phyloP scores from a whole-genome alignment of 2,113 vertebrate species.

The Tachycineta bicolor region DNA sequence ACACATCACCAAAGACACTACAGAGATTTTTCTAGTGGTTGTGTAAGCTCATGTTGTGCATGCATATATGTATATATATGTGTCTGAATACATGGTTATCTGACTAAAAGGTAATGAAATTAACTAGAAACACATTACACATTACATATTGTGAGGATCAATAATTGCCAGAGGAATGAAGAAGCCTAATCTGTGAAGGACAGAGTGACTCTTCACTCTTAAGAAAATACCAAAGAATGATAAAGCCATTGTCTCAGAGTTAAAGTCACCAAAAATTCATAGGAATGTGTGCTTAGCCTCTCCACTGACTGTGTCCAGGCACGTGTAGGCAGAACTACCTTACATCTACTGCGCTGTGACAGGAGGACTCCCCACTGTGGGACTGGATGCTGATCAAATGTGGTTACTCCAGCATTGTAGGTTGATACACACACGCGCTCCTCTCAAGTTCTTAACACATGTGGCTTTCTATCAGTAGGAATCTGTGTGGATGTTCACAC shows the following conservation, averaged over 20 bases:
- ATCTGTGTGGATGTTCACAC: neutral
- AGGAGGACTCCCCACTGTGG: neutral
- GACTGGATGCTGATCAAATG: neutral
- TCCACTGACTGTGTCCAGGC: too few species aligned
- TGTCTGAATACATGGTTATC: neutral
- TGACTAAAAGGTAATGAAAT: neutral
- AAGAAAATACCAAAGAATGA: neutral
- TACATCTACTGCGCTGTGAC: neutral
- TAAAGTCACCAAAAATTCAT: neutral
- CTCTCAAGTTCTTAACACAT: neutral
- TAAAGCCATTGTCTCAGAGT: neutral
- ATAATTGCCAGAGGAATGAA: neutral
- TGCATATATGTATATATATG: neutral
- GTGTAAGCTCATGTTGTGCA: accelerated
- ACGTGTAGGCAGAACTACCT: accelerated
- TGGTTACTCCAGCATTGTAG: accelerated
- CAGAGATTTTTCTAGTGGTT: neutral
- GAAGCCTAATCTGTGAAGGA: neutral
- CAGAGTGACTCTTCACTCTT: neutral
- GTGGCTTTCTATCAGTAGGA: neutral
- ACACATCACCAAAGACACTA: neutral
- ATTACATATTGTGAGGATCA: neutral
- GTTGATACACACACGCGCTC: accelerated
- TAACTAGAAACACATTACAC: neutral
- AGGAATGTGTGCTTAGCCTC: neutral